A percentile compares a stretch with the other conserved stretches of the same genome.
phyloP scores from a whole-genome alignment of 2,797 vertebrate genomes.

The Anabas testudineus region DNA sequence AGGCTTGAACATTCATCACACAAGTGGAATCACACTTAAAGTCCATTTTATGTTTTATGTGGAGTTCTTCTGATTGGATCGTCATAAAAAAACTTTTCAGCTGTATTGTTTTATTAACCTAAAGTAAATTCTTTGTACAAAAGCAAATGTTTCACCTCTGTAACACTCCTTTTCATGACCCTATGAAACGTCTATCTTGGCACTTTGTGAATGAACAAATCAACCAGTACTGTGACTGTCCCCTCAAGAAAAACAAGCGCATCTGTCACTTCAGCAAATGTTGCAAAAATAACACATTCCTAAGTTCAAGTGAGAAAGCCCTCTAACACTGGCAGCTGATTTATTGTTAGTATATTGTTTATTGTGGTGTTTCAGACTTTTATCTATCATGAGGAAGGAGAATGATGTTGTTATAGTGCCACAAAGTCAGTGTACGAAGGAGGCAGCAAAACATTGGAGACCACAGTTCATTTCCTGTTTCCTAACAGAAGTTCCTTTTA shows the following conservation, averaged over 20 bases:
- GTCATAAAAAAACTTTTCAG: too few species aligned
- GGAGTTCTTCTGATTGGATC: too few species aligned
- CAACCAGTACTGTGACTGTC: constrained; percentile 4
- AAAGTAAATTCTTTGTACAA: too few species aligned
- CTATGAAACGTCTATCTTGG: not conserved
- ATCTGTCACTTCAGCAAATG: not conserved
- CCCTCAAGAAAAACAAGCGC: constrained; percentile 11
- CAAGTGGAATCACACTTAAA: too few species aligned
- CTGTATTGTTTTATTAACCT: too few species aligned
- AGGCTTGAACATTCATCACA: too few species aligned
- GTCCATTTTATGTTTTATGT: too few species aligned
- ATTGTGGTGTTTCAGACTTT: too few species aligned
- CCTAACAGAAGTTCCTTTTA: constrained; percentile 6
- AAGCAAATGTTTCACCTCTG: too few species aligned
- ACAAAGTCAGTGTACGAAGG: constrained; percentile 2
- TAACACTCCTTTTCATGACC: constrained; percentile 5
- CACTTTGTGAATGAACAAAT: constrained; percentile 23
- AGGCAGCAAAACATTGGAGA: constrained; percentile 1
- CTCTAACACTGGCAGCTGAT: too few species aligned
- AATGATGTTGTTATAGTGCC: constrained; percentile 16
- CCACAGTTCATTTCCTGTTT: constrained; percentile 1
- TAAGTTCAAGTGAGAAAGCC: not conserved
- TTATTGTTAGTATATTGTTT: too few species aligned
- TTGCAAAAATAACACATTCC: not conserved
- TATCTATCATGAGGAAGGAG: not conserved